These are phyloP conservation scores for Eristalinus aeneus DNA, from an alignment of 2,888 invertebrate species.

Conservation along the genomic window DNA sequence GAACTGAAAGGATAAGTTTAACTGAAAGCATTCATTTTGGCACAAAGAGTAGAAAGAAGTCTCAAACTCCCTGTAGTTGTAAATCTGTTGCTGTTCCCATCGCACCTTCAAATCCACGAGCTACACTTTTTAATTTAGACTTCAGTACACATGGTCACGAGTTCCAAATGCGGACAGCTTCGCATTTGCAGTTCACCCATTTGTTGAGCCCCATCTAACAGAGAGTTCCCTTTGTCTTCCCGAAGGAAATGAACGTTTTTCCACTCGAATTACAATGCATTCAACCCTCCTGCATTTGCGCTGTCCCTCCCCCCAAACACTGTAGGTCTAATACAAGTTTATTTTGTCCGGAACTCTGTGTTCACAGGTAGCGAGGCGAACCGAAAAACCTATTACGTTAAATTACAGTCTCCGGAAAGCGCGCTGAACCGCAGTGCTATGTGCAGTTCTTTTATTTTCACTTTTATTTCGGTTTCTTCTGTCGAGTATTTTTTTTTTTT, in stretches of 20 bases:
- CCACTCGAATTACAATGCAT: conserved; percentile 50
- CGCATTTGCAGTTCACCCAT: background rate
- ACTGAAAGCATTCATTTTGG: no score
- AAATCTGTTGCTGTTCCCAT: no score
- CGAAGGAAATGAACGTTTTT: conserved; percentile 28
- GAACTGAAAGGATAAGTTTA: no score
- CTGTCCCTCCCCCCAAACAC: background rate
- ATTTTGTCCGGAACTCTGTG: background rate
- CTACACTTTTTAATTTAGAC: background rate
- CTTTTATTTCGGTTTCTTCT: conserved; percentile 38
- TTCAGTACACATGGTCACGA: background rate
- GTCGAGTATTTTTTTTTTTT: background rate
- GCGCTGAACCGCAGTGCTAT: conserved; percentile 60
- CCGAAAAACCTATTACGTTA: conserved; percentile 58
- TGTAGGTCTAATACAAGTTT: conserved; percentile 39
- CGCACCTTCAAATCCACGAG: no score
- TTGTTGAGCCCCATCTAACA: background rate
- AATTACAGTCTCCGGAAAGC: conserved; percentile 56
- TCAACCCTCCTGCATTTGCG: conserved; percentile 1
- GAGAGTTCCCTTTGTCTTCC: background rate
- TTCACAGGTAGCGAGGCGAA: conserved; percentile 57
- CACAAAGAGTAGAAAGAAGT: no score
- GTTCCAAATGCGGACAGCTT: background rate
- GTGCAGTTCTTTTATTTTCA: conserved; percentile 70
- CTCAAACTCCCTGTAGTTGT: no score